phyloP scores from a whole-genome alignment of 2,888 invertebrate genomes.

The Cephalotes varians region DNA sequence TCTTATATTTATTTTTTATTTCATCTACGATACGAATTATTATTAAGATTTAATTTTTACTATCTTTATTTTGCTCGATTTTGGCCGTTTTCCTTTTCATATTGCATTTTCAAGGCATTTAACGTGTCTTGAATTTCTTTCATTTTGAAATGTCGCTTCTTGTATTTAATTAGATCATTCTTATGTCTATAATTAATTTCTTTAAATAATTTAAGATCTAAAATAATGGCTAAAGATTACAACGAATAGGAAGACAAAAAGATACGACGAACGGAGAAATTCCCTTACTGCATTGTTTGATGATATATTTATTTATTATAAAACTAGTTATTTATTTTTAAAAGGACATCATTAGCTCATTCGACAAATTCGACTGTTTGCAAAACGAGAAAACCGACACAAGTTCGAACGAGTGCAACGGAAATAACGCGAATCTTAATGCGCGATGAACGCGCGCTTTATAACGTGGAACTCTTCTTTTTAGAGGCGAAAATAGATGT shows the following conservation, averaged over 20 bases:
- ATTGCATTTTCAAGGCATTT: no score
- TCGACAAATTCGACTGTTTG: conserved; percentile 5
- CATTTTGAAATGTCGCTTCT: background rate
- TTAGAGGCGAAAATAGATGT: conserved; percentile 38
- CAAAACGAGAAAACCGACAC: background rate
- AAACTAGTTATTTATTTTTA: conserved; percentile 13
- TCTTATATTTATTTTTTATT: no score
- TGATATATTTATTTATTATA: background rate
- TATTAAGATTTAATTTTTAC: no score
- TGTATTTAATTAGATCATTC: background rate
- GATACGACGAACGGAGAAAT: conserved; percentile 4
- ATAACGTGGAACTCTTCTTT: conserved; percentile 17
- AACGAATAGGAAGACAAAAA: background rate
- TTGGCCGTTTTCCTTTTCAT: no score
- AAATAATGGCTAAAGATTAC: background rate
- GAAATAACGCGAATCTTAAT: conserved; percentile 6
- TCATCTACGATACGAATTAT: no score
- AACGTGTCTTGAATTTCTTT: no score
- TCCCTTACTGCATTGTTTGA: background rate
- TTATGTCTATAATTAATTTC: background rate
- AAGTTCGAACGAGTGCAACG: conserved; percentile 12
- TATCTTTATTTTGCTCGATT: no score
- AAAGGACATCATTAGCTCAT: conserved; percentile 1
- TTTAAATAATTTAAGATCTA: background rate
- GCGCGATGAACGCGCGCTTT: background rate